Base-by-base conservation (phyloP, 2,797 vertebrate species). In the Anguilla marmorata region DNA sequence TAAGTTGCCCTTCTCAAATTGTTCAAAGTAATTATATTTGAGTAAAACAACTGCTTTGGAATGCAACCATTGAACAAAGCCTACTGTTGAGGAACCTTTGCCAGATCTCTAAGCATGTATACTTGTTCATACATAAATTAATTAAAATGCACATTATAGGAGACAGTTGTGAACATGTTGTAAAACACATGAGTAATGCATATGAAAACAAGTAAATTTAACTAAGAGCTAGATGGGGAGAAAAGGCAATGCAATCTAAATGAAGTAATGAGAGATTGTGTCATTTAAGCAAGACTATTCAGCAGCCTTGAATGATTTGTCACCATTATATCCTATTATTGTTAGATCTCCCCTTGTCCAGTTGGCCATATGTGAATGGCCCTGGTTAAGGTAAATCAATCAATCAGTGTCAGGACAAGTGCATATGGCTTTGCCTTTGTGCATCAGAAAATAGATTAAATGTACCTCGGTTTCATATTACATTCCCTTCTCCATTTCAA, bases 401-500 rank as follows among this genome's bases (percentile, higher is more conserved):
- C 86, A 56, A 86, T 86, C 86, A 86, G 50, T 86, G 86, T 86
- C 86, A 45, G 37, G 58, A 41, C 85, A 30, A 21, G 69, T 48
- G 21, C 19, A 7, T 41, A 30, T n/a, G 48, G 63, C 63, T 76
- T 72, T 27, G 48, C 45, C 66, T 50, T 86, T 30, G 69, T 54
- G 76, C 86, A 52, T 76, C 30, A 86, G 48, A 86, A 86, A 86
- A 85, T 85, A 85, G 84, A 85, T 85, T 90, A 89, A 90, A 89
- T 84, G 89, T 87, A 89, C 45, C 88, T 92, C 89, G 74, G 66
- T 63, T 83, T 88, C 76, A 87, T 90, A 90, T 91, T 89, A 86
- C 86, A 91, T 91, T 88, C 89, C 87, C 90, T 91, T 88, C 89
- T 87, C 60, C 66, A 72, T 86, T 87, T 90, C 86, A 88, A 91